These are phyloP conservation scores for Notospermus geniculatus DNA, from an alignment of 1,140 invertebrate species.

Conservation along the genomic window DNA sequence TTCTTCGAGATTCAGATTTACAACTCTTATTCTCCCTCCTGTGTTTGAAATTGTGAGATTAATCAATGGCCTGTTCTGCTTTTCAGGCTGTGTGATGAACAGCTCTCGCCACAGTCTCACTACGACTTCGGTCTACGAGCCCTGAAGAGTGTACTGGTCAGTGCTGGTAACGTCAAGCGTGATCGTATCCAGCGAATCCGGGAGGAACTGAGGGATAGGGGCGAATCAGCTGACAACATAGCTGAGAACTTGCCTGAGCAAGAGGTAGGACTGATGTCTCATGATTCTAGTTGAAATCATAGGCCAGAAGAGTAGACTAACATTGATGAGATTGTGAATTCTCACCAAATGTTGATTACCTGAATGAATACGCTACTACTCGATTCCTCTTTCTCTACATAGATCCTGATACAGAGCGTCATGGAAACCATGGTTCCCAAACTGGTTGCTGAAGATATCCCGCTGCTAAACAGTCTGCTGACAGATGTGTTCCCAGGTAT, in stretches of 20 bases:
- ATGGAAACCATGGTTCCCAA: constrained; percentile 99
- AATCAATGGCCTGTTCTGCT: neutral
- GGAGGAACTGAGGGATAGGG: constrained; percentile 63
- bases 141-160: constrained; percentile 95
- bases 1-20: too few relatives aligned
- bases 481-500: constrained; percentile 99
- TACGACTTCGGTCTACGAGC: constrained; percentile 96
- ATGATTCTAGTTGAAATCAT: too few relatives aligned
- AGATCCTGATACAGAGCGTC: constrained; percentile 96
- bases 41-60: neutral
- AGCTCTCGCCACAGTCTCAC: constrained; percentile 97
- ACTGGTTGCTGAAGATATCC: constrained; percentile 98
- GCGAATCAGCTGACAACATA: constrained; percentile 77
- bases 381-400: too few relatives aligned
- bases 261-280: constrained; percentile 66
- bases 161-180: constrained; percentile 97
- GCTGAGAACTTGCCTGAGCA: constrained; percentile 95
- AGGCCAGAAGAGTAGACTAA: too few relatives aligned
- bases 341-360: too few relatives aligned
- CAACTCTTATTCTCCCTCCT: too few relatives aligned
- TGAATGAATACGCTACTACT: too few relatives aligned
- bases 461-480: constrained; percentile 91
- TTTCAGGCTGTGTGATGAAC: constrained; percentile 91
- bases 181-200: constrained; percentile 93
- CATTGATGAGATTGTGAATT: too few relatives aligned